Evolutionary conservation across 1,140 invertebrate genomes (phyloP).

Genomic region (Spodoptera litura): DNA sequence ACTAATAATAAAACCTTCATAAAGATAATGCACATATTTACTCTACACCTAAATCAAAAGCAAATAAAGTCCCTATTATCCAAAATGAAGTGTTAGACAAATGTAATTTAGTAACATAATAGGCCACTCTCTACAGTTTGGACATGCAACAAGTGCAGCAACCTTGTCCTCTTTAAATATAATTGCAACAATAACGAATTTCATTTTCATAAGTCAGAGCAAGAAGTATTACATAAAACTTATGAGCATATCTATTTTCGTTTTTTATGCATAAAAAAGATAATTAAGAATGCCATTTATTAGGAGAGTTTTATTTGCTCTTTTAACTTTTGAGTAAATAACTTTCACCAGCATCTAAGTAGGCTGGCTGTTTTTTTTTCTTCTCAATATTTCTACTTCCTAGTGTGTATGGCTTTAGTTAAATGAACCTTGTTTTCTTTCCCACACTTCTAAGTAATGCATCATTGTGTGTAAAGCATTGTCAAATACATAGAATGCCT

Average conservation of each 20-base stretch:
- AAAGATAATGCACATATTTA: too few species aligned
- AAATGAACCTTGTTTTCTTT: constrained; percentile 27
- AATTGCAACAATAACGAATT: not conserved
- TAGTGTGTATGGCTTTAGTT: constrained; percentile 20
- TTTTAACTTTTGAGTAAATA: constrained; percentile 33
- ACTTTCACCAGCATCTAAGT: constrained; percentile 35
- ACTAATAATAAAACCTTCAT: too few species aligned
- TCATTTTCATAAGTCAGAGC: not conserved
- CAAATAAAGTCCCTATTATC: too few species aligned
- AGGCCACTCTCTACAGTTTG: too few species aligned
- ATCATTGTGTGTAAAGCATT: constrained; percentile 18
- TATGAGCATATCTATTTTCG: not conserved
- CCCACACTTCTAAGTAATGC: constrained; percentile 27
- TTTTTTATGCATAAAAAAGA: not conserved
- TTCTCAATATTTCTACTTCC: constrained; percentile 27
- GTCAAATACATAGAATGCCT: constrained; percentile 28
- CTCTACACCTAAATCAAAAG: too few species aligned
- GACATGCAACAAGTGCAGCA: not conserved
- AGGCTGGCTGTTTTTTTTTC: constrained; percentile 8
- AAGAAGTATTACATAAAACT: constrained; percentile 4
- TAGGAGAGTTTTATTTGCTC: constrained; percentile 13
- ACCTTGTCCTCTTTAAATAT: not conserved
- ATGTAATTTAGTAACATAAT: too few species aligned
- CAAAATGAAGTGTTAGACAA: too few species aligned
- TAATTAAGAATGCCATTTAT: constrained; percentile 16